Conservation (phyloP, 2,797 vertebrate species). For the Lepilemur septentrionalis region DNA sequence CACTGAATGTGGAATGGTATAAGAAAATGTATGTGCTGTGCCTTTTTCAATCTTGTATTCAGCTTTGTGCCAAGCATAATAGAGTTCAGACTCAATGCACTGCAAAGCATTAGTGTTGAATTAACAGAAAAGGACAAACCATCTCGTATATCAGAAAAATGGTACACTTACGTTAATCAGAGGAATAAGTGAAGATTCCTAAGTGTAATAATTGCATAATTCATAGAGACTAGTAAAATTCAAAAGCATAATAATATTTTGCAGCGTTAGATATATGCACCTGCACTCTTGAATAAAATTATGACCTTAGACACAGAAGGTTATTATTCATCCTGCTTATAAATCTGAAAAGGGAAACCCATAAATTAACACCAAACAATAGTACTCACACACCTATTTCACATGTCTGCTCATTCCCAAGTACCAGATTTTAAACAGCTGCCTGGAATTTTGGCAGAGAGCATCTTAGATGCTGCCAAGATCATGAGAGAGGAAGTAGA, state of each 20-base stretch:
- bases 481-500: not conserved
- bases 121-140: not conserved
- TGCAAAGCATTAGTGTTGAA: not conserved
- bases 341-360: constrained; percentile 62
- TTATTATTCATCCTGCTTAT: constrained; percentile 42
- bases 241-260: not conserved
- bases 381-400: not conserved
- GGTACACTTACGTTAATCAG: not conserved
- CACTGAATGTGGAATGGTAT: not conserved
- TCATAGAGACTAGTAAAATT: not conserved
- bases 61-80: not conserved
- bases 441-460: constrained; percentile 22
- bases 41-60: not conserved
- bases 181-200: not conserved
- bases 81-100: not conserved
- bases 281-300: constrained; percentile 44
- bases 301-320: not conserved
- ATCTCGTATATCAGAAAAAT: not conserved
- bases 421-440: constrained; percentile 41
- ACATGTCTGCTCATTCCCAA: constrained; percentile 20
- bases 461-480: not conserved
- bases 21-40: not conserved
- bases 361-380: constrained; percentile 45
- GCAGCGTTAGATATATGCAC: not conserved
- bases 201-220: not conserved